These are phyloP conservation scores for Laothoe populi DNA, from an alignment of 2,888 invertebrate species.

Conservation along the genomic window DNA sequence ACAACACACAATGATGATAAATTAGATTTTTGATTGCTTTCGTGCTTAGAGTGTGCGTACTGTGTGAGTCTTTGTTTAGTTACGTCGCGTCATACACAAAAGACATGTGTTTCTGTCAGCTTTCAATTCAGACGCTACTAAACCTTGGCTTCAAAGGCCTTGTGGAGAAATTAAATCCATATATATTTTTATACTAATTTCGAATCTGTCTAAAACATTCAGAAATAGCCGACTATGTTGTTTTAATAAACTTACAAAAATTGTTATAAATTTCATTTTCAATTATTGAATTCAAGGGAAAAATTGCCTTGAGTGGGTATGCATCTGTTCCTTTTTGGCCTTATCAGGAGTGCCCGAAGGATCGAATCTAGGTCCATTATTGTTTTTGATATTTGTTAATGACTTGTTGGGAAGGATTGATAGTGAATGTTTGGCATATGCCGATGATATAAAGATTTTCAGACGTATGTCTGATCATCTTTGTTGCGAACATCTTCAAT, in stretches of 20 bases:
- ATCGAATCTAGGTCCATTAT: too few relatives aligned
- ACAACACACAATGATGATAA: constrained; percentile 5
- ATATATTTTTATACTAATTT: neutral
- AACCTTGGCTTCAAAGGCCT: neutral
- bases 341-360: too few relatives aligned
- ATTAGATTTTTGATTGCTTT: constrained; percentile 16
- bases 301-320: too few relatives aligned
- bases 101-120: constrained; percentile 44
- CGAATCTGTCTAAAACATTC: neutral
- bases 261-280: too few relatives aligned
- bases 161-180: neutral
- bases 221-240: neutral
- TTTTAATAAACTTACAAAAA: neutral
- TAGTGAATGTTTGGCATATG: too few relatives aligned
- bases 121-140: constrained; percentile 27
- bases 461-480: too few relatives aligned
- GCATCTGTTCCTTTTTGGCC: too few relatives aligned
- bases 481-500: too few relatives aligned
- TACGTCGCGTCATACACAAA: constrained; percentile 46
- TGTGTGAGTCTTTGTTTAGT: constrained; percentile 33
- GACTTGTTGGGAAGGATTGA: too few relatives aligned
- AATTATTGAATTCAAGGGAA: too few relatives aligned
- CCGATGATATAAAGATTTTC: too few relatives aligned
- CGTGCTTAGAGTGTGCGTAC: neutral
- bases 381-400: too few relatives aligned